Evolutionary conservation across 2,888 invertebrate genomes (phyloP).

Genomic region (Folsomia candida): DNA sequence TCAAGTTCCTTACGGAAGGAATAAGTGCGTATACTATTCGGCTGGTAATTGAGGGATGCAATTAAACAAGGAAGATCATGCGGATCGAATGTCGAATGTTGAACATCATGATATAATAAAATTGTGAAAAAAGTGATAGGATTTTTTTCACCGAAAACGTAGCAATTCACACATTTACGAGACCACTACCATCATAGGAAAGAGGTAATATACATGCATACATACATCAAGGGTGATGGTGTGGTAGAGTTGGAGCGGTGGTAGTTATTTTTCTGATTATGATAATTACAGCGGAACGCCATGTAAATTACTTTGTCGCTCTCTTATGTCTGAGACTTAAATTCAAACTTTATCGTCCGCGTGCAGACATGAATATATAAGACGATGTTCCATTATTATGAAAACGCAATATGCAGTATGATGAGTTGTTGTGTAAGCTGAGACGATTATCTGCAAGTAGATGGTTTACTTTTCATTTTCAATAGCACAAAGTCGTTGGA

Average conservation of each 20-base stretch:
- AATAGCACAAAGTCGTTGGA: no score
- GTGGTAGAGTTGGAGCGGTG: background rate
- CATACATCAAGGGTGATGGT: background rate
- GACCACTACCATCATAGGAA: background rate
- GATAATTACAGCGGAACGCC: slow-evolving; percentile 19
- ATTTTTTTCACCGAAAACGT: background rate
- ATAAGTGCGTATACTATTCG: background rate
- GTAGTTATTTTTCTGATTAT: slow-evolving; percentile 16
- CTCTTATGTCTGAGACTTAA: background rate
- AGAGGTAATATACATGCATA: background rate
- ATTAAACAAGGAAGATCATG: slow-evolving; percentile 40
- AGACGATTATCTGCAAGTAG: no score
- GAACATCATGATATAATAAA: slow-evolving; percentile 9
- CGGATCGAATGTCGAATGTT: slow-evolving; percentile 33
- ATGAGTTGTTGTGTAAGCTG: no score
- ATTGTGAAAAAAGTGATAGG: slow-evolving; percentile 13
- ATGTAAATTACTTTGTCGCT: slow-evolving; percentile 14
- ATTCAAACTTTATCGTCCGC: no score
- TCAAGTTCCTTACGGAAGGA: background rate
- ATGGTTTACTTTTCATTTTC: no score
- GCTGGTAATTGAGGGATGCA: slow-evolving; percentile 16
- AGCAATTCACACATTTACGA: background rate
- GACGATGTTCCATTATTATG: no score
- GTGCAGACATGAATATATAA: no score
- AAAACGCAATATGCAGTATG: no score